Conservation (phyloP, 2,888 invertebrate species). For the Eugnorisma glareosa region DNA sequence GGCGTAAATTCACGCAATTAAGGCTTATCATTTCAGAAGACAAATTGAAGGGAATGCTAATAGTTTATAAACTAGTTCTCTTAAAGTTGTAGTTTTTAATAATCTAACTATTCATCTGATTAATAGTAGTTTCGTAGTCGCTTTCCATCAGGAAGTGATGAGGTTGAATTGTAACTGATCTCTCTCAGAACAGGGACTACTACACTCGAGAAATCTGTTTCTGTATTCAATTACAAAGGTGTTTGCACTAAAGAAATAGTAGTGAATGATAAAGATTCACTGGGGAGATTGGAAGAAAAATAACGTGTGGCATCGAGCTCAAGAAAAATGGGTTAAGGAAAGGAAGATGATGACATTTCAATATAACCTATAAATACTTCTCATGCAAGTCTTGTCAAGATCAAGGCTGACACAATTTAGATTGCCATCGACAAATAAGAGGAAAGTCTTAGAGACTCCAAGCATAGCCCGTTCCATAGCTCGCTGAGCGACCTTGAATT, state of each 20-base stretch:
- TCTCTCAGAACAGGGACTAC: neutral
- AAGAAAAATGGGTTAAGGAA: neutral
- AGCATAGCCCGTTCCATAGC: too few relatives aligned
- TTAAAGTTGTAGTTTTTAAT: neutral
- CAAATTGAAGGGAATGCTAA: constrained; percentile 42
- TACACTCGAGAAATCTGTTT: neutral
- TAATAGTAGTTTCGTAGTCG: neutral
- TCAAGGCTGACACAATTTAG: neutral
- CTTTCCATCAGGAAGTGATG: constrained; percentile 12
- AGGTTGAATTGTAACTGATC: neutral
- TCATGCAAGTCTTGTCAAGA: neutral
- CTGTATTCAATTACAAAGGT: neutral
- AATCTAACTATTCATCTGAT: neutral
- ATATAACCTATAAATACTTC: neutral
- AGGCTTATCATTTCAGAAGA: constrained; percentile 51
- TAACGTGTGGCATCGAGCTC: neutral
- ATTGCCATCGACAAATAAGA: neutral
- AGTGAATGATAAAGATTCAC: neutral
- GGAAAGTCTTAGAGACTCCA: neutral
- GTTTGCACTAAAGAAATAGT: neutral
- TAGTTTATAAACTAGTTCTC: constrained; percentile 11
- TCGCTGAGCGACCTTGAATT: too few relatives aligned
- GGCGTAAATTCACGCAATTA: constrained; percentile 47
- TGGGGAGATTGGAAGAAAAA: neutral
- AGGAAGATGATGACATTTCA: neutral